Evolutionary conservation across 2,113 vertebrate genomes (phyloP).

Genomic region (Leptodactylus fuscus): DNA sequence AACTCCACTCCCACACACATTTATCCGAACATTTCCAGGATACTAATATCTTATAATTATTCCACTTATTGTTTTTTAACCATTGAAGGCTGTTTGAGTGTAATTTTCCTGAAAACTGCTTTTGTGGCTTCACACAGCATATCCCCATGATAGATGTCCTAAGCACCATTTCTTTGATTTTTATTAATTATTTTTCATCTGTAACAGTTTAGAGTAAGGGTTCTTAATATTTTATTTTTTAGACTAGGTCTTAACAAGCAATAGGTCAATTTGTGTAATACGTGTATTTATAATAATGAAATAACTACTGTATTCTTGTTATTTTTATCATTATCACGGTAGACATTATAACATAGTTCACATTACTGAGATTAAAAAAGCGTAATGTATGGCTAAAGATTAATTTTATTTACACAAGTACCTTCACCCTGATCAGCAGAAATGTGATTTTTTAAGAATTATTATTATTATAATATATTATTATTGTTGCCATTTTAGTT

Average conservation of each 20-base stretch:
- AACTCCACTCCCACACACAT: slow-evolving; percentile 64
- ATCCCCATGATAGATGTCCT: slow-evolving; percentile 37
- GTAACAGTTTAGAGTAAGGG: slow-evolving; percentile 13
- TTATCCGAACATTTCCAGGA: slow-evolving; percentile 67
- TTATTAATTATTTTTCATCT: slow-evolving; percentile 48
- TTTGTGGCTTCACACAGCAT: slow-evolving; percentile 40
- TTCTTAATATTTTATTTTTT: slow-evolving; percentile 22
- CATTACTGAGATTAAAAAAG: too few relatives aligned
- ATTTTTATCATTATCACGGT: neutral
- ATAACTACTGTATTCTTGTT: too few relatives aligned
- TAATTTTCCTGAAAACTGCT: slow-evolving; percentile 60
- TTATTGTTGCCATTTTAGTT: too few relatives aligned
- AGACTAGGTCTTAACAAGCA: neutral
- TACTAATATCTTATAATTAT: slow-evolving; percentile 70
- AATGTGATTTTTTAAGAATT: too few relatives aligned
- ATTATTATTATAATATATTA: too few relatives aligned
- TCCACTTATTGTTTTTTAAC: slow-evolving; percentile 67
- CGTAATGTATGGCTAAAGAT: too few relatives aligned
- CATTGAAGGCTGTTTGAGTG: slow-evolving; percentile 68
- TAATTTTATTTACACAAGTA: too few relatives aligned
- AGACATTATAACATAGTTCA: too few relatives aligned
- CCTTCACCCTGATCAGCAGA: too few relatives aligned
- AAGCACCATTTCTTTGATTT: slow-evolving; percentile 22
- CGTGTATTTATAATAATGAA: too few relatives aligned
- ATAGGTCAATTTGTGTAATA: too few relatives aligned